Evolutionary conservation across 1,140 invertebrate species (phyloP).

Genomic region (Pseudomyrmex pallidus): DNA sequence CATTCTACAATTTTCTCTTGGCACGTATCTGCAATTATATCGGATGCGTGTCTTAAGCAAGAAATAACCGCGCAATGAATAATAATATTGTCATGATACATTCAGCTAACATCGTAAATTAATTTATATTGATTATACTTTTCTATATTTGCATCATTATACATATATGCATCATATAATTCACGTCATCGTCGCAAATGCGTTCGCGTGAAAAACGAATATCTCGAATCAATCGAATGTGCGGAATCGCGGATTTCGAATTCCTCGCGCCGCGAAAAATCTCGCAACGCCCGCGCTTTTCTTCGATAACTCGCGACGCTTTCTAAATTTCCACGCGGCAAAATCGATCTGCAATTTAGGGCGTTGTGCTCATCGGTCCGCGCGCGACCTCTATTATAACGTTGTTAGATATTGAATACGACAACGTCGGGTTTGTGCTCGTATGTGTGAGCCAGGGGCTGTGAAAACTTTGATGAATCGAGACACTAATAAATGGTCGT

Average conservation of each 20-base stretch:
- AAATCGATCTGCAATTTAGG: slow-evolving; percentile 43
- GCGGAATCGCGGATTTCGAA: not conserved
- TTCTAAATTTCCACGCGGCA: slow-evolving; percentile 55
- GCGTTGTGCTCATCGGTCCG: not conserved
- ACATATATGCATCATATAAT: no score
- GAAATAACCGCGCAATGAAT: no score
- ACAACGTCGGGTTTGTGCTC: no score
- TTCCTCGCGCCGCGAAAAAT: slow-evolving; percentile 21
- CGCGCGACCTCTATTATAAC: slow-evolving; percentile 13
- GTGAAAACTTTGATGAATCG: slow-evolving; percentile 34
- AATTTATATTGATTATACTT: no score
- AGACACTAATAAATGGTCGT: not conserved
- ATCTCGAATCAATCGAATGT: not conserved
- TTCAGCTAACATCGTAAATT: not conserved
- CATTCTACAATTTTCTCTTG: not conserved
- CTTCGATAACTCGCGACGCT: slow-evolving; percentile 3
- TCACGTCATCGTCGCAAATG: not conserved
- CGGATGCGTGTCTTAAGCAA: no score
- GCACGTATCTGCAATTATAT: not conserved
- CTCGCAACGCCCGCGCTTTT: slow-evolving; percentile 43
- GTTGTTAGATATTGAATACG: slow-evolving; percentile 1
- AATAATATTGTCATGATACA: not conserved
- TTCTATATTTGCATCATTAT: no score
- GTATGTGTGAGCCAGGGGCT: not conserved
- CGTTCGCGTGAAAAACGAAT: not conserved